These are phyloP conservation scores for Columba janthina DNA, from an alignment of 2,113 vertebrate species.

Conservation along the genomic window DNA sequence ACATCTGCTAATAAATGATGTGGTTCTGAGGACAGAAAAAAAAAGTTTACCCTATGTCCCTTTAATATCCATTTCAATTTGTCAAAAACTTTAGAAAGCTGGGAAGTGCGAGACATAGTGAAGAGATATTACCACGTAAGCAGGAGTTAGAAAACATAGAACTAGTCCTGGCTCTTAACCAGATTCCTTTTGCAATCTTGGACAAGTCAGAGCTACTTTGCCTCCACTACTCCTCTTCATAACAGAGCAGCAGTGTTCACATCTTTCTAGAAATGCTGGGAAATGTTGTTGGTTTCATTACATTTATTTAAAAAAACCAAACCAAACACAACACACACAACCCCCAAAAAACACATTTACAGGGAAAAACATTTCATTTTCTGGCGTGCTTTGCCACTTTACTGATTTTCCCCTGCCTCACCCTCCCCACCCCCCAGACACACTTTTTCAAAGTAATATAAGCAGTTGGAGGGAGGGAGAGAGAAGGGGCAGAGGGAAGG, in stretches of 20 bases:
- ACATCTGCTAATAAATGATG: constrained; percentile 58
- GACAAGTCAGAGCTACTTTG: background rate
- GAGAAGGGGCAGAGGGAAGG: background rate
- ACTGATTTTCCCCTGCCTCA: accelerated
- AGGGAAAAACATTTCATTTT: background rate
- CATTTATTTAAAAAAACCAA: background rate
- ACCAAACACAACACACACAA: too few species aligned
- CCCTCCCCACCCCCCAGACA: background rate
- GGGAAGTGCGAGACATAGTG: background rate
- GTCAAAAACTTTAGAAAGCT: constrained; percentile 52
- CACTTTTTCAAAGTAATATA: background rate
- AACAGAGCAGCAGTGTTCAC: background rate
- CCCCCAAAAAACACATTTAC: background rate
- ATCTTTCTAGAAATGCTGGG: background rate
- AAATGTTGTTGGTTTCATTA: background rate
- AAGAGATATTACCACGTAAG: constrained; percentile 16
- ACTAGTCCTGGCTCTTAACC: background rate
- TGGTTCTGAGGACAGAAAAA: constrained; percentile 23
- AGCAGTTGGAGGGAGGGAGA: background rate
- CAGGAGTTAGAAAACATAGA: background rate
- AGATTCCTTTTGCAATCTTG: background rate
- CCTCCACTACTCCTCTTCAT: background rate
- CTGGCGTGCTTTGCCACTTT: background rate
- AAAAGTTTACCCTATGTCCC: constrained; percentile 33
- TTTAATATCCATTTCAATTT: constrained; percentile 58